Base-by-base conservation (phyloP, 1,140 invertebrate genomes). In the Drosophila trapezifrons region DNA sequence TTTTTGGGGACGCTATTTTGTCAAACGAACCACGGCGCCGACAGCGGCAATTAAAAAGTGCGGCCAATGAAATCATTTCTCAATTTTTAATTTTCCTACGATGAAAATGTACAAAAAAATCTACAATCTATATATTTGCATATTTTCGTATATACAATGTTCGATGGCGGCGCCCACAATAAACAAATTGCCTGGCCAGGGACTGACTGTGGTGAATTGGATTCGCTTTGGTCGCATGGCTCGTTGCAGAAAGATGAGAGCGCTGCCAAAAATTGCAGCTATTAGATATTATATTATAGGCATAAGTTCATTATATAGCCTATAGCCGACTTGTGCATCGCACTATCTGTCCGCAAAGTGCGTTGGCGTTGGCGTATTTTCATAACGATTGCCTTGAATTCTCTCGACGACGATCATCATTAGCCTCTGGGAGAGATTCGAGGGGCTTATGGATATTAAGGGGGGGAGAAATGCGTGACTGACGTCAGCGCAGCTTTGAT, bases 311-410 rank as follows among this genome's bases (percentile, higher is more conserved):
- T 22, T 54, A 54, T 51, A 55, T 79, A 52, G 46, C 62, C 42
- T 29, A 29, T 35, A 29, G 49, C 49, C 46, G 66, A 75, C 42
- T 54, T 74, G 27, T 59, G 69, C 69, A 45, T 42, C 51, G 38
- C 40, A 27, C 47, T 46, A 46, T 52, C 65, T 62, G 54, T 45
- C 32, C 55, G 43, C 32, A 47, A 56, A 65, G 63, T 66, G 76
- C 79, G 79, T 87, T 77, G 79, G 83, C 83, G 79, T 86, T 77
- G 79, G 83, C 83, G 79, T 86, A 62, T 86, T 86, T 81, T 87
- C 80, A 87, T 82, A 86, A 69, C 51, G 71, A 69, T 86, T 49
- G 83, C 83, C 83, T 86, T 86, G 83, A 86, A 86, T 87, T 78
- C 59, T 29, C 57, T 62, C 56, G 40, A 46, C 57, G 47, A 51